Conservation (phyloP, 2,797 vertebrate genomes). For the Thripadectes ignobilis region DNA sequence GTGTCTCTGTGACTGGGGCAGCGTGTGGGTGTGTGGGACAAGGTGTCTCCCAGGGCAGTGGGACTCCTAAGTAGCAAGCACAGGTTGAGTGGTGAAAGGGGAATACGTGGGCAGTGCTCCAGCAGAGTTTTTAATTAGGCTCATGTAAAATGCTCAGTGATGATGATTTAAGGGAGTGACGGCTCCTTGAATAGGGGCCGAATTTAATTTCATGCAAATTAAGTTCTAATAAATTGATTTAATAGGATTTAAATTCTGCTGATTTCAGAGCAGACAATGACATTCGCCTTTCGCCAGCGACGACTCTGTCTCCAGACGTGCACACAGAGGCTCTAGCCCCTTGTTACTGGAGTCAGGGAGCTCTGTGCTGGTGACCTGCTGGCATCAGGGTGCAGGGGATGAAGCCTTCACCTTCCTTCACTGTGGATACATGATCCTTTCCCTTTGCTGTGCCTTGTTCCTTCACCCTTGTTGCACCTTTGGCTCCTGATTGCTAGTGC, state of each 20-base stretch:
- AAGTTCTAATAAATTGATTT: constrained; percentile 73
- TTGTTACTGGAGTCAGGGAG: not conserved
- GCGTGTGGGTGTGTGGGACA: not conserved
- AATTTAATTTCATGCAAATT: constrained; percentile 78
- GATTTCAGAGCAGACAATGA: constrained; percentile 62
- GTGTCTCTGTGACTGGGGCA: not conserved
- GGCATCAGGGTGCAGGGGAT: not conserved
- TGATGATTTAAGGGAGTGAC: constrained; percentile 68
- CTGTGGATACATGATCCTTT: fast-evolving
- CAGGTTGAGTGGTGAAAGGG: not conserved
- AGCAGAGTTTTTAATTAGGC: constrained; percentile 66
- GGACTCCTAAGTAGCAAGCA: not conserved
- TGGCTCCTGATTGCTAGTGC: not conserved
- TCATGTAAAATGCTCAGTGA: constrained; percentile 44
- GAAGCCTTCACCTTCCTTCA: not conserved
- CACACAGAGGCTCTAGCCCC: fast-evolving
- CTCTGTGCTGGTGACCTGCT: not conserved
- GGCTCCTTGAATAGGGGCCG: constrained; percentile 66
- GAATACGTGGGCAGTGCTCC: constrained; percentile 33
- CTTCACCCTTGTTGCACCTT: not conserved
- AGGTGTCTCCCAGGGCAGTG: not conserved
- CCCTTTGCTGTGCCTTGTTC: fast-evolving
- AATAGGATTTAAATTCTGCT: constrained; percentile 72
- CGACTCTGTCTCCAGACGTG: not conserved
- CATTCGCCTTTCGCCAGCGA: not conserved